Base-by-base conservation (phyloP, 2,113 vertebrate species). In the Nibea albiflora region DNA sequence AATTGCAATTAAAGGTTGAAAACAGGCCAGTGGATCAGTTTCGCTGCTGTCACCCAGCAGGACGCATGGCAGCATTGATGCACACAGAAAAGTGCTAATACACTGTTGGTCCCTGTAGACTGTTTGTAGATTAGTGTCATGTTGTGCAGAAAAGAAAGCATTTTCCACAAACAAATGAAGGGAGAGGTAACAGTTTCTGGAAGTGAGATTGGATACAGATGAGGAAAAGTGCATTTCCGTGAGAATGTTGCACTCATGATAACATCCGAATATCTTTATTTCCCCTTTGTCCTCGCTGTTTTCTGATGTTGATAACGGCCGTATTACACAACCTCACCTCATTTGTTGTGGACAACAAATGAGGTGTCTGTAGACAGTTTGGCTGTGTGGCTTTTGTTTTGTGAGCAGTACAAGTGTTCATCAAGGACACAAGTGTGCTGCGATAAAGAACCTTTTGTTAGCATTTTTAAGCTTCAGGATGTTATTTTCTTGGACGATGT, bases 1-100 rank as follows among this genome's bases (percentile, higher is more conserved):
- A 92, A 94, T 94, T 94, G 94, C 93, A 93, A 95, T 95, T 95
- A 94, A 90, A 93, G 84, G 81, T 85, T 93, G 92, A 88, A 90
- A 94, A 89, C 86, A 88, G 87, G 24, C 61, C 82, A 70, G 83
- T 88, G 88, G 92, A 93, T 93, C 85, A 85, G 77, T 94, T 93
- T 93, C 85, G 52, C 70, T 71, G 70, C 84, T 84, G 86, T 93
- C 93, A 79, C 70, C 28, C 71, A 61, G 84, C 88, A 80, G 86
- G 85, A 88, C n/a, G 31, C 78, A 85, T 54, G 69, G 80, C 70
- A 83, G 78, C 84, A 70, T 8, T 87, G 86, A 92, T 88, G 78
- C 57, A 56, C 76, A 84, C 86, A 78, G 66, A 61, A 56, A 80
- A 57, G 26, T 46, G n/a, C 61, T 75, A 80, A 86, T 85, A 69